These are phyloP conservation scores for Falco columbarius DNA, from an alignment of 2,797 vertebrate genomes.

Conservation along the genomic window DNA sequence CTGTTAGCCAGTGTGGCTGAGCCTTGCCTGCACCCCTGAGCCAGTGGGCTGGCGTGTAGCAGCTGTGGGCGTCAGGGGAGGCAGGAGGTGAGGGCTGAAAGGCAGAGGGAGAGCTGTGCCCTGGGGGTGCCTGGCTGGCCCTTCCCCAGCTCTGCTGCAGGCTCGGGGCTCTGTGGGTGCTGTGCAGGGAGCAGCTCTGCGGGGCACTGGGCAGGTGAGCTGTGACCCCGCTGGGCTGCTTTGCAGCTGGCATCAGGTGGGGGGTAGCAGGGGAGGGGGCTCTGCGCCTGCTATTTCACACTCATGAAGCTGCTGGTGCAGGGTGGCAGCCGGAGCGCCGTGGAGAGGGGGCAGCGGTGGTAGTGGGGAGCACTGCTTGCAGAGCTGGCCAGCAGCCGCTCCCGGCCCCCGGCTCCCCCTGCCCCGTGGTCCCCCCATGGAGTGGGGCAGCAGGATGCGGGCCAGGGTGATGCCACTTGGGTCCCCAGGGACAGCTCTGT, in stretches of 20 bases:
- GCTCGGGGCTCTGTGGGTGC: background rate
- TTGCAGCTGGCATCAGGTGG: accelerated
- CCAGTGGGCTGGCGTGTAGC: accelerated
- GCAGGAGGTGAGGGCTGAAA: background rate
- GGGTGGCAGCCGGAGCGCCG: background rate
- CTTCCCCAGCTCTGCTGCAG: background rate
- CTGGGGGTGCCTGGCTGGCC: accelerated
- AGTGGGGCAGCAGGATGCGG: accelerated
- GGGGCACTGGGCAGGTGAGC: background rate
- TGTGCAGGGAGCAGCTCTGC: background rate
- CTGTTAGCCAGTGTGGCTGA: accelerated
- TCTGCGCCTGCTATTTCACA: background rate
- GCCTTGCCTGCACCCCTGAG: background rate
- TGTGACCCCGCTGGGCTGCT: background rate
- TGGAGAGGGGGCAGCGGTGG: background rate
- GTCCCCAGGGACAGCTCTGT: background rate
- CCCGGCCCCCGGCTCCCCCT: background rate
- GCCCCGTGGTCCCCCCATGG: accelerated
- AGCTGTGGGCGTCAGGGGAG: accelerated
- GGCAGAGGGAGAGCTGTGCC: background rate
- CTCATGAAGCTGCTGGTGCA: background rate
- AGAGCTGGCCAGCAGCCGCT: background rate
- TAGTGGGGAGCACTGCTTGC: background rate
- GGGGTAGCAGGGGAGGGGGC: background rate
- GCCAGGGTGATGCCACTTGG: accelerated